Conservation (phyloP, 2,113 vertebrate species). For the Dunckerocampus dactyliophorus region DNA sequence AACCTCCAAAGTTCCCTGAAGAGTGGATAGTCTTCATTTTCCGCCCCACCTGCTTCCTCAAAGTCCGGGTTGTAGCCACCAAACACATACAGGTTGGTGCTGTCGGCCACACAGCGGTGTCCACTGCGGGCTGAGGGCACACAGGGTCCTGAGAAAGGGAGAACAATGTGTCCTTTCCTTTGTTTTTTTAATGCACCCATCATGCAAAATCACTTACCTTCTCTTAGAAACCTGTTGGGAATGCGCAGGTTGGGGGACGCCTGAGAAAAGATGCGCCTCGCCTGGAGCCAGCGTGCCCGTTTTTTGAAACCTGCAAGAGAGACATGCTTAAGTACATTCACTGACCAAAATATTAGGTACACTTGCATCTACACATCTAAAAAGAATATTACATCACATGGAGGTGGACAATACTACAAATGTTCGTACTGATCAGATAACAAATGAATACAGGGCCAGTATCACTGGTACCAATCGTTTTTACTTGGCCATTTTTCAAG, state of each 20-base stretch:
- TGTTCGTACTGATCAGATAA: no score
- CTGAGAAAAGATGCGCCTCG: constrained; percentile 78
- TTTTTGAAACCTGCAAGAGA: constrained; percentile 72
- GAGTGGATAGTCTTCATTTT: constrained; percentile 95
- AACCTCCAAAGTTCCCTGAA: constrained; percentile 98
- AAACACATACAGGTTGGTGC: constrained; percentile 89
- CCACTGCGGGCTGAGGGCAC: constrained; percentile 90
- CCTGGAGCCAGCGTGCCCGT: constrained; percentile 76
- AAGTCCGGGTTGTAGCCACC: constrained; percentile 97
- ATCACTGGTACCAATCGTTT: no score
- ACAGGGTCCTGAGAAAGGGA: constrained; percentile 76
- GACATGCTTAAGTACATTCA: not conserved
- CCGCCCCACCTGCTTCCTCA: constrained; percentile 87
- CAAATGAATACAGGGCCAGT: no score
- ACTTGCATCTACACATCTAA: no score
- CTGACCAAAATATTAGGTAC: no score
- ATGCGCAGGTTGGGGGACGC: constrained; percentile 79
- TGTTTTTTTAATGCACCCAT: not conserved
- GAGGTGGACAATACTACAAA: no score
- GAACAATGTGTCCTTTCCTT: not conserved
- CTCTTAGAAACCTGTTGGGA: constrained; percentile 81
- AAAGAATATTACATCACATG: no score
- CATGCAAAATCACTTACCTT: constrained; percentile 55
- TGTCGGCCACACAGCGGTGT: constrained; percentile 94
- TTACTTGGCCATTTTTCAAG: no score